phyloP scores from a whole-genome alignment of 2,113 vertebrate species.

The Acanthisitta chloris region DNA sequence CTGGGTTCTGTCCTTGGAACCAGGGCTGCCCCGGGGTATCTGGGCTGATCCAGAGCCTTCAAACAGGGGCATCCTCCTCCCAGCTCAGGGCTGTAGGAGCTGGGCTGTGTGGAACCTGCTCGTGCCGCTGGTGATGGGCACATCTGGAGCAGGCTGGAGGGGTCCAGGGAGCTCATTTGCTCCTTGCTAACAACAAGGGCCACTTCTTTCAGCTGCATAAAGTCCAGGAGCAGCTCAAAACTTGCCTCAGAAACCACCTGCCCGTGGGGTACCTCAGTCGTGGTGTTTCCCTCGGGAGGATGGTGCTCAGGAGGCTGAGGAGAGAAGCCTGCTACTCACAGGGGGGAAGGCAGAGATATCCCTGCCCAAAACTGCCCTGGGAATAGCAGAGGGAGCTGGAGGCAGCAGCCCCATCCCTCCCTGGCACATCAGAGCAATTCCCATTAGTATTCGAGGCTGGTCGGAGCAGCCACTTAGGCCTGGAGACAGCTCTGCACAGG shows the following conservation, averaged over 20 bases:
- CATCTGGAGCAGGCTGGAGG: not conserved
- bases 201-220: accelerated
- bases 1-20: accelerated
- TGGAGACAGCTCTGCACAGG: constrained; percentile 64
- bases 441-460: constrained; percentile 66
- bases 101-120: accelerated
- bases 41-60: not conserved
- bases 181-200: no score
- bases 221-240: not conserved
- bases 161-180: not conserved
- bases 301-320: not conserved
- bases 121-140: accelerated
- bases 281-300: not conserved
- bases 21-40: not conserved
- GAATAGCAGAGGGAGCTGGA: not conserved
- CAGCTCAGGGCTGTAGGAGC: accelerated
- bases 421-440: accelerated
- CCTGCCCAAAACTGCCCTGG: accelerated
- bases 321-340: not conserved
- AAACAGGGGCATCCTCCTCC: not conserved
- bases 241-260: not conserved
- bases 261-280: accelerated
- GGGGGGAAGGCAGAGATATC: not conserved
- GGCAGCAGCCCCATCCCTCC: not conserved
- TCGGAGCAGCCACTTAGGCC: constrained; percentile 63